Percentiles rank a stretch among this genome's conserved stretches.
Conservation (phyloP, 2,113 vertebrate genomes). For the Scalopus aquaticus region DNA sequence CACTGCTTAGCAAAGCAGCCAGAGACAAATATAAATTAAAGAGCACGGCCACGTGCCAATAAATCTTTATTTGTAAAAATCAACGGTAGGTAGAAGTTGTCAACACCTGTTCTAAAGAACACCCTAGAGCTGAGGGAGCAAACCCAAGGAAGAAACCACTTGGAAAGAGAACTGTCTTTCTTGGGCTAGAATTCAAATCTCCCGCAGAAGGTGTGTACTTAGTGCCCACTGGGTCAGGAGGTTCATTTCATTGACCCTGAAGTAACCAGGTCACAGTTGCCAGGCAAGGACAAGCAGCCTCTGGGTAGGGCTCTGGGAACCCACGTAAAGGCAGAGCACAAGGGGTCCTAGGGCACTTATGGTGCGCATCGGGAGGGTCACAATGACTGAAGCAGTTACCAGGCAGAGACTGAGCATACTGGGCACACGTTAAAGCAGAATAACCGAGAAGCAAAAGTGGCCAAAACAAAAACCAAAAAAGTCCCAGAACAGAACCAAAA, state of each 20-base stretch:
- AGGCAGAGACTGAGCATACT: background rate
- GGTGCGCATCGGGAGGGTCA: background rate
- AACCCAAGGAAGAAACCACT: background rate
- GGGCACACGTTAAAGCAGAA: background rate
- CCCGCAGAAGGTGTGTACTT: background rate
- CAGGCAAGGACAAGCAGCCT: background rate
- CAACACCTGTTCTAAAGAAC: background rate
- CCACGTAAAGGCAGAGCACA: background rate
- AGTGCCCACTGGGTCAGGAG: background rate
- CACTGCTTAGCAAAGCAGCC: background rate
- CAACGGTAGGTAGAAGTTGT: background rate
- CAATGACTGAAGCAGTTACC: background rate
- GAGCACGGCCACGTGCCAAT: background rate
- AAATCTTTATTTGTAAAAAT: conserved; percentile 5
- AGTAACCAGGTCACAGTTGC: background rate
- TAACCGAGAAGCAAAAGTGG: background rate
- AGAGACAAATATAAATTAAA: background rate
- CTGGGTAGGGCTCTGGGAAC: too few relatives aligned
- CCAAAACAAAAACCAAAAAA: background rate
- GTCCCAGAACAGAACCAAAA: background rate
- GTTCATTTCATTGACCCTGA: too few relatives aligned
- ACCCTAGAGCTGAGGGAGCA: background rate
- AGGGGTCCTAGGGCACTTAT: background rate
- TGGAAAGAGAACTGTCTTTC: background rate
- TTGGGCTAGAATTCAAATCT: background rate